A percentile compares a stretch with the other conserved stretches of the same genome.
phyloP scores from a whole-genome alignment of 2,888 invertebrate species.

The Sphaeridia pumilis region DNA sequence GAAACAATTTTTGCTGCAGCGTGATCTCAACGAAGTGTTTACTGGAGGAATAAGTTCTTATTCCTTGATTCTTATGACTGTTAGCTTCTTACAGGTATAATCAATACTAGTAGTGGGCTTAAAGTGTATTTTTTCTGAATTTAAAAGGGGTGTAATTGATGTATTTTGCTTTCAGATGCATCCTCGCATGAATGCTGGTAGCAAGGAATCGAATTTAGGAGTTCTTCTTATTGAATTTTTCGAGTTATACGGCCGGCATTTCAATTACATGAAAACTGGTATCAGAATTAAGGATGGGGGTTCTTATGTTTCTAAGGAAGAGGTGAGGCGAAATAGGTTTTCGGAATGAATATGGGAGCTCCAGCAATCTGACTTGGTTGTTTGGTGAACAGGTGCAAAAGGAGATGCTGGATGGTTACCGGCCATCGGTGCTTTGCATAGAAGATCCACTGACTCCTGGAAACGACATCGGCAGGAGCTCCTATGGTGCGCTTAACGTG shows the following conservation, averaged over 20 bases:
- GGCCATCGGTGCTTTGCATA: slow-evolving; percentile 87
- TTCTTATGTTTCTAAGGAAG: slow-evolving; percentile 85
- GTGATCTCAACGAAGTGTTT: slow-evolving; percentile 98
- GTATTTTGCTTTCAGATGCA: slow-evolving; percentile 53
- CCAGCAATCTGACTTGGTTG: slow-evolving; percentile 2
- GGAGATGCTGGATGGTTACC: slow-evolving; percentile 48
- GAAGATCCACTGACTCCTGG: slow-evolving; percentile 93
- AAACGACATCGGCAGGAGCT: slow-evolving; percentile 96
- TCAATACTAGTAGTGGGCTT: background rate
- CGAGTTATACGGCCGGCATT: slow-evolving; percentile 91
- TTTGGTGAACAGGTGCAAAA: slow-evolving; percentile 12
- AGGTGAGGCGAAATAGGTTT: slow-evolving; percentile 42
- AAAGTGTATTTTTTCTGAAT: too few relatives aligned
- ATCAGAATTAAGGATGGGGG: slow-evolving; percentile 90
- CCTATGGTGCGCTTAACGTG: slow-evolving; percentile 73
- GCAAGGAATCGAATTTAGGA: slow-evolving; percentile 64
- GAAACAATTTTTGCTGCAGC: slow-evolving; percentile 94
- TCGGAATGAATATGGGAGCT: background rate
- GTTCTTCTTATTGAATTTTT: slow-evolving; percentile 93
- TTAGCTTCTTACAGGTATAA: slow-evolving; percentile 77
- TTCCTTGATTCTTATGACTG: slow-evolving; percentile 94
- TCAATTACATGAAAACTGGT: slow-evolving; percentile 88
- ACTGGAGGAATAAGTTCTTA: slow-evolving; percentile 99
- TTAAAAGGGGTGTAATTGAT: background rate
- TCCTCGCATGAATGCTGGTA: slow-evolving; percentile 62